Evolutionary conservation across 2,113 vertebrate genomes (phyloP), one percentile per base, ranked within the genome.

Genomic region (Cacatua alba): DNA sequence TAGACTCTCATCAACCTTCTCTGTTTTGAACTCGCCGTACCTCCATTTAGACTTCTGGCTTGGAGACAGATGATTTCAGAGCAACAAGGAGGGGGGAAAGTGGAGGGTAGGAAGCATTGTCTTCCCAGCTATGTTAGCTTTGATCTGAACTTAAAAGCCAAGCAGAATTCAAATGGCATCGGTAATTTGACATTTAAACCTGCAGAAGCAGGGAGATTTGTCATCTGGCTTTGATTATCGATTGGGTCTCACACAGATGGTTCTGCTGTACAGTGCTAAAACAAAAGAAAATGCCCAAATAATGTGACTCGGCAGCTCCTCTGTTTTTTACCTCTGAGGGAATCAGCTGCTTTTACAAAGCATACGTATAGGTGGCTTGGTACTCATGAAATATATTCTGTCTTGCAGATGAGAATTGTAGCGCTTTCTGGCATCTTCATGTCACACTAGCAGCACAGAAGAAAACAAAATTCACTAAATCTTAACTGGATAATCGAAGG

Each of bases 1-100:
- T 75, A 71, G 71, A 39, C 48, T 92, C 63, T 53, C 59, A 70
- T 95, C 89, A 79, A 26, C 55, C 84, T 85, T 84, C 67, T 91
- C 92, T 89, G 67, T 91, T 92, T 79, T 96, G 92, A 97, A 94
- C 89, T 97, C 52, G 4, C 83, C 96, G 84, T 95, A 39, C 39
- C 88, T 93, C 48, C 68, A 41, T 85, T 76, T 88, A 90, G 75
- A 28, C 75, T 93, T 90, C 53, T 70, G 91, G 83, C 92, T 93
- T 94, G 49, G 55, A 91, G 86, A 94, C 91, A 82, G 72, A 82
- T 94, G 81, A 96, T 94, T 94, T 89, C 81, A 92, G 94, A 76
- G 81, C 57, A 69, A 39, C 0, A 1, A 88, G 71, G 44, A 41
- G 41, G 39, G 31, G 39, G 17, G 11, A 49, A 55, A 63, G 44